Percentiles rank a stretch among this genome's conserved stretches.
Conservation (phyloP, 2,888 invertebrate genomes). For the Dicranocentrus wangi region DNA sequence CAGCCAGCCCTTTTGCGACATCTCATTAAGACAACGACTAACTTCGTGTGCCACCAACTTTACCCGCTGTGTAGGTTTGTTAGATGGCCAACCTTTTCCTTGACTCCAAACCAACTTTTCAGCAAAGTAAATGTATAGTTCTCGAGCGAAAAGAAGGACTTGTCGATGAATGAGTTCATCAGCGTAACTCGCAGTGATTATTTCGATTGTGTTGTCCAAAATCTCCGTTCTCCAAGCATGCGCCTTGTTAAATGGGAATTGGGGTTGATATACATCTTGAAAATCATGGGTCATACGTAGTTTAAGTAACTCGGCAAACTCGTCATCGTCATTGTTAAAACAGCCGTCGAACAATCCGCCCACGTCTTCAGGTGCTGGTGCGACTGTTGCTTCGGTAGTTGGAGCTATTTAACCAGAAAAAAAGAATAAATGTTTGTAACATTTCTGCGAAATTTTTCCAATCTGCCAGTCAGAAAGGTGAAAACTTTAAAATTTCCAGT, state of each 20-base stretch:
- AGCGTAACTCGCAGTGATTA: neutral
- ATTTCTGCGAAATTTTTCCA: neutral
- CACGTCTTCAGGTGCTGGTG: neutral
- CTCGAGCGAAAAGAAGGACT: slow-evolving; percentile 17
- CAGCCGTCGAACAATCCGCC: too few relatives aligned
- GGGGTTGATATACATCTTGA: slow-evolving; percentile 7
- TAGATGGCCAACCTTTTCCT: slow-evolving; percentile 35
- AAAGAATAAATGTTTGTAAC: slow-evolving; percentile 2
- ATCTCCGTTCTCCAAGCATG: slow-evolving; percentile 47
- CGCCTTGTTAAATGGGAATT: slow-evolving; percentile 43
- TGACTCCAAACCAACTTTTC: slow-evolving; percentile 32
- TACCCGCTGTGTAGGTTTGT: slow-evolving; percentile 21
- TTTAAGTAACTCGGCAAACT: slow-evolving; percentile 12
- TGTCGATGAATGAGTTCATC: neutral
- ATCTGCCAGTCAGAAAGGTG: neutral
- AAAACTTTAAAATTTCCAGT: too few relatives aligned
- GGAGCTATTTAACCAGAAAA: neutral
- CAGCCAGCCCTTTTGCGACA: too few relatives aligned
- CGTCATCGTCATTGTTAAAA: neutral
- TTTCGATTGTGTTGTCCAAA: slow-evolving; percentile 35
- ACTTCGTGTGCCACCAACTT: slow-evolving; percentile 29
- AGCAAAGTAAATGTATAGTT: slow-evolving; percentile 36
- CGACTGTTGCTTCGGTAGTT: neutral
- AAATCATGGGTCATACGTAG: slow-evolving; percentile 39
- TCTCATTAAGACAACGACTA: slow-evolving; percentile 3